These are phyloP conservation scores for Pandemis corylana DNA, from an alignment of 2,888 invertebrate genomes.

Conservation along the genomic window DNA sequence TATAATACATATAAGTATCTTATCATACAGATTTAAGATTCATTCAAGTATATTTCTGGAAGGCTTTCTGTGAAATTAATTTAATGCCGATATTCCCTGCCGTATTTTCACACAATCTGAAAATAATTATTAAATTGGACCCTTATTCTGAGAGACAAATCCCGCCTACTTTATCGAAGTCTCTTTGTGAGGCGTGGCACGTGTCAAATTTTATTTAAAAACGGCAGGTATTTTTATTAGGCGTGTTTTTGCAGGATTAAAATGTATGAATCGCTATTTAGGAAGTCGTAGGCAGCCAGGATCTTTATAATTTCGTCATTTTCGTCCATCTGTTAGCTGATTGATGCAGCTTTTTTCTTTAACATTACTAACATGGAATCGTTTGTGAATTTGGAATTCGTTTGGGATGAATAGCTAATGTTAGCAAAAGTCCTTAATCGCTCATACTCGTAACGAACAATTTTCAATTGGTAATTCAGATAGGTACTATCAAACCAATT, in stretches of 20 bases:
- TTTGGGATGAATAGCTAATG: too few species aligned
- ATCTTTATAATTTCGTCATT: neutral
- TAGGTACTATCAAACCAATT: too few species aligned
- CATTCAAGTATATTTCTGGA: neutral
- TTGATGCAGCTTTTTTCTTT: too few species aligned
- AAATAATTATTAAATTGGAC: constrained; percentile 18
- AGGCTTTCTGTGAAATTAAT: neutral
- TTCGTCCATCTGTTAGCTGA: neutral
- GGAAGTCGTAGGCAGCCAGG: neutral
- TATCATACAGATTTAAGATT: neutral
- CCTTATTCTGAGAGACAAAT: constrained; percentile 6
- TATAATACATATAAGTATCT: neutral
- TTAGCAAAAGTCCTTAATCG: too few species aligned
- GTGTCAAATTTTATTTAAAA: constrained; percentile 34
- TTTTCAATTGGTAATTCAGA: too few species aligned
- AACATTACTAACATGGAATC: too few species aligned
- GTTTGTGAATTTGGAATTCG: too few species aligned
- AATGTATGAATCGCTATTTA: neutral
- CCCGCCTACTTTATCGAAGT: constrained; percentile 1
- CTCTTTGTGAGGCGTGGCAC: constrained; percentile 26
- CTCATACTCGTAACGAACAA: too few species aligned
- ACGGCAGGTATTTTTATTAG: constrained; percentile 12
- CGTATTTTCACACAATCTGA: neutral
- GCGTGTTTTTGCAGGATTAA: constrained; percentile 28
- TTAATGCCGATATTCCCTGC: neutral